Conservation (phyloP, 1,140 invertebrate genomes). For the Panulirus ornatus region DNA sequence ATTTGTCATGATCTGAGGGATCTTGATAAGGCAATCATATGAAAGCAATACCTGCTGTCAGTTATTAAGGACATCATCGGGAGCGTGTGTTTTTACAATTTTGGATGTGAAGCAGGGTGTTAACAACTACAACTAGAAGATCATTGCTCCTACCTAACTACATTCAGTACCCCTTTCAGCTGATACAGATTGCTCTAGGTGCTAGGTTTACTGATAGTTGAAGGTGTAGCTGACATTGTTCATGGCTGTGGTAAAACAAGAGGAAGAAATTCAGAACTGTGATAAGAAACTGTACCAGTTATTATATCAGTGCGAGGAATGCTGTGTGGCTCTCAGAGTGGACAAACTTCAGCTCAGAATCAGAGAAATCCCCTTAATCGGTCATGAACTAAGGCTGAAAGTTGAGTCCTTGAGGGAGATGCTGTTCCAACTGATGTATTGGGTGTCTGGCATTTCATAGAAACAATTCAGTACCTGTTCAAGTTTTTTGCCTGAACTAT, state of each 20-base stretch:
- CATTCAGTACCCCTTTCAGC: too few relatives aligned
- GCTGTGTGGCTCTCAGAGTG: neutral
- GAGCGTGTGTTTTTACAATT: too few relatives aligned
- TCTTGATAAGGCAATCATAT: too few relatives aligned
- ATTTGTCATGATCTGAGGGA: too few relatives aligned
- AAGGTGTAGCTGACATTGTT: slow-evolving; percentile 22
- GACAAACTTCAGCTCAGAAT: neutral
- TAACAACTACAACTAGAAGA: too few relatives aligned
- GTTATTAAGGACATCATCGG: too few relatives aligned
- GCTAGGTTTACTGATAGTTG: neutral
- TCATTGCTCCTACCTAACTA: too few relatives aligned
- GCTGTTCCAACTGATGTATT: neutral
- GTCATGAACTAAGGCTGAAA: neutral
- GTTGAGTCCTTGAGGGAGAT: slow-evolving; percentile 1
- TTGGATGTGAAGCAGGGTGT: too few relatives aligned
- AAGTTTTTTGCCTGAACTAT: neutral
- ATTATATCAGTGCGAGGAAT: neutral
- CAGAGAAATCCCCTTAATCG: neutral
- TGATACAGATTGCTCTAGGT: neutral
- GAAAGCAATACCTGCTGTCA: too few relatives aligned
- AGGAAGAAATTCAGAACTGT: neutral
- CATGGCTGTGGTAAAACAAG: slow-evolving; percentile 19
- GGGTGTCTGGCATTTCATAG: neutral
- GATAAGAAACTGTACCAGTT: slow-evolving; percentile 15
- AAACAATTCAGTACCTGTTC: slow-evolving; percentile 13